Evolutionary conservation across 2,888 invertebrate genomes (phyloP).

Genomic region (Erannis defoliaria): DNA sequence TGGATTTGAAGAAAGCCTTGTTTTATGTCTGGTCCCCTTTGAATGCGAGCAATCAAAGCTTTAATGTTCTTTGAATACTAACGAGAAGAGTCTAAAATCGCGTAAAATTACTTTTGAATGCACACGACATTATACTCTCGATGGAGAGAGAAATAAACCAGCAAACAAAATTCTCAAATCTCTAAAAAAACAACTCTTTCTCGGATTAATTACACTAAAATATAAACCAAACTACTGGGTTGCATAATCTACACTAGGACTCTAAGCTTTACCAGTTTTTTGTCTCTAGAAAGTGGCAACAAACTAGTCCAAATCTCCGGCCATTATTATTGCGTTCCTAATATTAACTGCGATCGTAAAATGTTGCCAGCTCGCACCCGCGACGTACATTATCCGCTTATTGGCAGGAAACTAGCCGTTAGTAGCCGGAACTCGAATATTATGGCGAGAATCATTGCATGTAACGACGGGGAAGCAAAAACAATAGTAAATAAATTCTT

Average conservation of each 20-base stretch:
- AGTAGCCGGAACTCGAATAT: conserved; percentile 35
- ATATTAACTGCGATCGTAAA: conserved; percentile 37
- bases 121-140: too few species aligned
- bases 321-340: conserved; percentile 5
- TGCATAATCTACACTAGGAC: too few species aligned
- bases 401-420: conserved; percentile 50
- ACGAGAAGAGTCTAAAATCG: background rate
- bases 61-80: conserved; percentile 20
- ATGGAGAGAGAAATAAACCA: too few species aligned
- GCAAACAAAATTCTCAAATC: background rate
- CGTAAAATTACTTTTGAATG: too few species aligned
- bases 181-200: too few species aligned
- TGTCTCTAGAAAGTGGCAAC: background rate
- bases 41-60: conserved; percentile 21
- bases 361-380: conserved; percentile 26
- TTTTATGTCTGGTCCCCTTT: conserved; percentile 17
- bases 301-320: background rate
- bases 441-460: conserved; percentile 47
- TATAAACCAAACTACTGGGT: too few species aligned
- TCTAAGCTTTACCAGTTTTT: too few species aligned
- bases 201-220: too few species aligned
- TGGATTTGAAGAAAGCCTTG: conserved; percentile 29
- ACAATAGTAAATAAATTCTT: background rate
- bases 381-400: conserved; percentile 45
- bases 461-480: background rate